A percentile compares a stretch with the other conserved stretches of the same genome.
These are phyloP conservation scores for Mus spretus DNA, from an alignment of 2,797 vertebrate genomes.

Conservation along the genomic window DNA sequence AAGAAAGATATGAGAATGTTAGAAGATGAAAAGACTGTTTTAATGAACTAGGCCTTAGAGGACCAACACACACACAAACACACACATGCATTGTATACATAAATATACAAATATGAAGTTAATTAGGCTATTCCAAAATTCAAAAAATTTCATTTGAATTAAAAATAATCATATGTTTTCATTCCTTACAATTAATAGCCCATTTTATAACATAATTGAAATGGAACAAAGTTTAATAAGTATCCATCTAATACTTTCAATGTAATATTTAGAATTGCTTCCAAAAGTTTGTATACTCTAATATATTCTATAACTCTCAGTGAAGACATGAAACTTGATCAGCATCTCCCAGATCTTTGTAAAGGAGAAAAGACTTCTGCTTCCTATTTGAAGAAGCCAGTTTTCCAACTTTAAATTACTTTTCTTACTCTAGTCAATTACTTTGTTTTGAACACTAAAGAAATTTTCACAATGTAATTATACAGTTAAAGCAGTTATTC, in stretches of 20 bases:
- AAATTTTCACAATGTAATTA: neutral
- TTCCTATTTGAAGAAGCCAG: neutral
- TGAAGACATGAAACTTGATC: too few relatives aligned
- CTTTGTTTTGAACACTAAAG: neutral
- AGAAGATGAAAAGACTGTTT: neutral
- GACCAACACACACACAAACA: neutral
- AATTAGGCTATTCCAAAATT: neutral
- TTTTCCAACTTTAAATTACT: too few relatives aligned
- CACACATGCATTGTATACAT: neutral
- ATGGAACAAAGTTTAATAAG: neutral
- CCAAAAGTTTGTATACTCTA: neutral
- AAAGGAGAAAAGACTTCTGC: neutral
- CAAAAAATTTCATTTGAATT: neutral
- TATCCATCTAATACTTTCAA: neutral
- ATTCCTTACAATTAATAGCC: neutral
- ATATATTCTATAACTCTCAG: neutral
- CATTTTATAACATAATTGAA: neutral
- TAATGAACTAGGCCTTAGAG: neutral
- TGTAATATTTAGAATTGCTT: neutral
- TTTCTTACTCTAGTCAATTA: neutral
- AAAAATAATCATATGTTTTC: neutral
- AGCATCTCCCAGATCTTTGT: neutral
- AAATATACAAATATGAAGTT: neutral
- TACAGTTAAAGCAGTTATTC: neutral
- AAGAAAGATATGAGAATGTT: neutral